Evolutionary conservation across 2,797 vertebrate genomes (phyloP).

Genomic region (Myripristis murdjan): DNA sequence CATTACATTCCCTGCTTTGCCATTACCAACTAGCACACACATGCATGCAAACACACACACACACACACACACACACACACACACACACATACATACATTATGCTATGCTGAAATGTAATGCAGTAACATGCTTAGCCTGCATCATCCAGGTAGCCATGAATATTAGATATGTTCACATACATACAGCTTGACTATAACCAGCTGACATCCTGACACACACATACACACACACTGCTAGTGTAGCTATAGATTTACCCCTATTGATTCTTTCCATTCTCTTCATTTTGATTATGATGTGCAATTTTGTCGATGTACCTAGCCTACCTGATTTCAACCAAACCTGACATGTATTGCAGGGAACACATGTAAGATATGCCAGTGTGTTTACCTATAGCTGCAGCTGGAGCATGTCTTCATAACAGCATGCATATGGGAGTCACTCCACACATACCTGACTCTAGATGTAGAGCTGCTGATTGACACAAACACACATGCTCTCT

Average conservation of each 20-base stretch:
- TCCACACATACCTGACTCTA: slow-evolving; percentile 19
- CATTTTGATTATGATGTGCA: slow-evolving; percentile 13
- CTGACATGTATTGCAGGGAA: slow-evolving; percentile 17
- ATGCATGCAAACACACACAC: slow-evolving; percentile 10
- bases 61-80: slow-evolving; percentile 14
- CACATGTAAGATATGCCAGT: slow-evolving; percentile 19
- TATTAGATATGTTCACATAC: slow-evolving; percentile 24
- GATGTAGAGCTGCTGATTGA: slow-evolving; percentile 46
- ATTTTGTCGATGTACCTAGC: neutral
- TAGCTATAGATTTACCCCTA: slow-evolving; percentile 24
- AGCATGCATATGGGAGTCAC: slow-evolving; percentile 44
- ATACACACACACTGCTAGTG: slow-evolving; percentile 9
- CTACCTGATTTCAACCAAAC: neutral
- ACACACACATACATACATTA: slow-evolving; percentile 17
- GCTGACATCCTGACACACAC: slow-evolving; percentile 26
- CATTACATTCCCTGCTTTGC: slow-evolving; percentile 19
- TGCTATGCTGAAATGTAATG: neutral
- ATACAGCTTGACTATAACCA: slow-evolving; percentile 10
- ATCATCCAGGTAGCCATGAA: slow-evolving; percentile 5
- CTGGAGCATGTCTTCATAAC: slow-evolving; percentile 38
- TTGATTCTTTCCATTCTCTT: slow-evolving; percentile 16
- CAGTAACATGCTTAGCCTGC: neutral
- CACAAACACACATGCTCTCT: slow-evolving; percentile 19
- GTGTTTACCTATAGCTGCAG: slow-evolving; percentile 50
- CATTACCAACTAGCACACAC: slow-evolving; percentile 31